Evolutionary conservation across 2,113 vertebrate genomes (phyloP).

Genomic region (Eurypyga helias): DNA sequence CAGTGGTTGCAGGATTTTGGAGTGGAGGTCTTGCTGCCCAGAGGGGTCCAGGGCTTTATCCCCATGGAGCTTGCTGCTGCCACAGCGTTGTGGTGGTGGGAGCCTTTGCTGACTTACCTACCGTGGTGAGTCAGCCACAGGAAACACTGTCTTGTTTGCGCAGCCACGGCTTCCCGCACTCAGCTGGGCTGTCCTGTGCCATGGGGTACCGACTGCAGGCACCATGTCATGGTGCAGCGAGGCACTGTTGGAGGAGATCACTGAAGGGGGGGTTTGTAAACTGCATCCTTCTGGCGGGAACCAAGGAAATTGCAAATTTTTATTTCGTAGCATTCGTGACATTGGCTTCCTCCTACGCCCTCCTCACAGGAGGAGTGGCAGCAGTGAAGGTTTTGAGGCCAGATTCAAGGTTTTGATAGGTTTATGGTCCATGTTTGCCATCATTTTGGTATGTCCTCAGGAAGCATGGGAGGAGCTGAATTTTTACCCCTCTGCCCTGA

Average conservation of each 20-base stretch:
- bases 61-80: fast-evolving
- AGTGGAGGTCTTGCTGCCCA: not conserved
- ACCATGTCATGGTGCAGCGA: fast-evolving
- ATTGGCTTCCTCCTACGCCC: not conserved
- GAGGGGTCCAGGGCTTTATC: not conserved
- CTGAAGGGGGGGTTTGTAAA: fast-evolving
- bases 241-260: fast-evolving
- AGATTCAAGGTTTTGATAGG: not conserved
- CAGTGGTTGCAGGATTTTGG: too few relatives aligned
- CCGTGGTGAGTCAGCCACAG: fast-evolving
- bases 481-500: not conserved
- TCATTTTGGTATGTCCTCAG: fast-evolving
- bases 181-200: not conserved
- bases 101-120: not conserved
- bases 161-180: fast-evolving
- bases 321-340: fast-evolving
- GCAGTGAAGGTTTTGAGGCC: not conserved
- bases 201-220: fast-evolving
- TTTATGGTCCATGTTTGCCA: not conserved
- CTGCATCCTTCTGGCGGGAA: fast-evolving
- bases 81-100: fast-evolving
- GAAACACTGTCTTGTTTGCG: fast-evolving
- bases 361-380: not conserved
- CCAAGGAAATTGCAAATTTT: not conserved
- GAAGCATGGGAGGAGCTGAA: fast-evolving